Percentiles rank a stretch among this genome's conserved stretches.
Conservation (phyloP, 2,113 vertebrate genomes). For the Poecilia latipinna region DNA sequence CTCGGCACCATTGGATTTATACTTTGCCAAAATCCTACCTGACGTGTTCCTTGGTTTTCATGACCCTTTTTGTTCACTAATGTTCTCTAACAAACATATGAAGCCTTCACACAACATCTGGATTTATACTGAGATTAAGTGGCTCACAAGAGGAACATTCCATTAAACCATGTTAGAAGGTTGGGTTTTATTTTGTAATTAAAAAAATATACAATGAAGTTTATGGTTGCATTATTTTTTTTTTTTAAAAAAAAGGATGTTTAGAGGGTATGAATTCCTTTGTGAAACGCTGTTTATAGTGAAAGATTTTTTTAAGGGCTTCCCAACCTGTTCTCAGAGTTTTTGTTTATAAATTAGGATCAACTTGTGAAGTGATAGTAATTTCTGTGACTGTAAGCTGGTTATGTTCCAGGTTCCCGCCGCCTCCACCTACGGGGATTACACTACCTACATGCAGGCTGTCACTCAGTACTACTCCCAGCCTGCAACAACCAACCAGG, state of each 20-base stretch:
- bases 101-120: too few species aligned
- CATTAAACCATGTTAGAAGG: too few species aligned
- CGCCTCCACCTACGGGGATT: constrained; percentile 76
- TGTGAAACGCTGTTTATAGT: neutral
- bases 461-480: constrained; percentile 82
- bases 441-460: constrained; percentile 82
- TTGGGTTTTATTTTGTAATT: too few species aligned
- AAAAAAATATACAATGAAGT: neutral
- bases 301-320: neutral
- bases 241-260: neutral
- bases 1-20: too few species aligned
- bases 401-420: constrained; percentile 67
- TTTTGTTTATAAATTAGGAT: neutral
- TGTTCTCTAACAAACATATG: too few species aligned
- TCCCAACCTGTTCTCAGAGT: neutral
- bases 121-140: too few species aligned
- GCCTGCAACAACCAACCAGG: constrained; percentile 77
- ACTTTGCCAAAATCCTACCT: too few species aligned
- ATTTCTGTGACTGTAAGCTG: neutral
- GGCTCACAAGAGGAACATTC: too few species aligned
- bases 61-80: too few species aligned
- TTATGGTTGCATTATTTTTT: neutral
- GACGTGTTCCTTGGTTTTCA: too few species aligned
- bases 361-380: neutral
- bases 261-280: neutral